Conservation (phyloP, 2,888 invertebrate genomes). For the Atethmia centrago region DNA sequence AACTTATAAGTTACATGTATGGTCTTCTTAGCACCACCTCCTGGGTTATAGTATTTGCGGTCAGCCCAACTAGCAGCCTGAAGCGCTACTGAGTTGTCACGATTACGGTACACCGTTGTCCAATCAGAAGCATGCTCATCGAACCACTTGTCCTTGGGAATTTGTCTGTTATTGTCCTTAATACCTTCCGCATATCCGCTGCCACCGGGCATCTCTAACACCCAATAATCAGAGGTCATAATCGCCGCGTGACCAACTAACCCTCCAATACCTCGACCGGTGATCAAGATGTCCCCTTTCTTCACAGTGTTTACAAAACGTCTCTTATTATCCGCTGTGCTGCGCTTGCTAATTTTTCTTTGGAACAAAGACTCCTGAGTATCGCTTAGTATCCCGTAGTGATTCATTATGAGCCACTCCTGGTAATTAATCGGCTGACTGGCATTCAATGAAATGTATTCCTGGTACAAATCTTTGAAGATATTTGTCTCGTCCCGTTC, state of each 20-base stretch:
- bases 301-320: constrained; percentile 76
- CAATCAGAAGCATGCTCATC: constrained; percentile 75
- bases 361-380: constrained; percentile 78
- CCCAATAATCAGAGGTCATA: constrained; percentile 77
- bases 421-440: constrained; percentile 76
- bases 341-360: constrained; percentile 77
- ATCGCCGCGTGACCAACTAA: constrained; percentile 79
- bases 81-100: constrained; percentile 67
- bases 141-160: constrained; percentile 76
- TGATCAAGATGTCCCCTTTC: constrained; percentile 78
- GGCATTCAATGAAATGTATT: constrained; percentile 71
- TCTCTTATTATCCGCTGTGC: constrained; percentile 75
- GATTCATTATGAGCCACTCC: constrained; percentile 81
- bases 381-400: constrained; percentile 78
- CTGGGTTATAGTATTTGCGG: constrained; percentile 73
- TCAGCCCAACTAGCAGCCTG: constrained; percentile 78
- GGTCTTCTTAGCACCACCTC: constrained; percentile 72
- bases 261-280: constrained; percentile 69
- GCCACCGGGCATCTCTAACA: constrained; percentile 79
- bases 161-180: constrained; percentile 75
- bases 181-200: constrained; percentile 71
- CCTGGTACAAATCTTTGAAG: constrained; percentile 76
- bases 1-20: constrained; percentile 76
- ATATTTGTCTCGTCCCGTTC: constrained; percentile 75
- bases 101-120: constrained; percentile 78